Base-by-base conservation (phyloP, 1,140 invertebrate genomes). In the Drosophila kohkoa region DNA sequence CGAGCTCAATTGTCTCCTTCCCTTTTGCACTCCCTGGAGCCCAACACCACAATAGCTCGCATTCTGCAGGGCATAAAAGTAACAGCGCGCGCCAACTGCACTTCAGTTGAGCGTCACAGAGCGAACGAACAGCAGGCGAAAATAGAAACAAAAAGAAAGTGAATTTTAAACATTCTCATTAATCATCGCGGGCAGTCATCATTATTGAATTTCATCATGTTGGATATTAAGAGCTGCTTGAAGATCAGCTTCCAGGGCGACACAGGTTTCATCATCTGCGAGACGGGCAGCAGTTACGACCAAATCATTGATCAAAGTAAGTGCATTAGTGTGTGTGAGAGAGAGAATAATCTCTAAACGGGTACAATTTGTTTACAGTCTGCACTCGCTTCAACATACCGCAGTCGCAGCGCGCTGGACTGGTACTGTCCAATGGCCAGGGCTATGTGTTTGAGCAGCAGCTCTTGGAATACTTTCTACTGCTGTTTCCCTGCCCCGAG, bases 391-490 rank as follows among this genome's bases (percentile, higher is more conserved):
- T 92, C 16, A 65, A 49, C 10, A 80, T 92, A 20, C 68, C 76
- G 10, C 48, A 74, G 8, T 5, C 62, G 1, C 72, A 88, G 11
- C 68, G 72, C 5, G 35, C 43, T 5, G 82, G 74, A 8, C 60
- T 92, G 16, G 67, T 81, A 15, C 60, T 92, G 3, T 88, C 77
- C 59, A 89, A 92, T 45, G 86, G 81, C 7, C 59, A 80, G 13
- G 86, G 89, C 0, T 81, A 88, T 11, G 74, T 83, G 11, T 92
- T 92, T 5, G 86, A 90, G 5, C 71, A 75, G 8, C 74, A 88
- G 5, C 57, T 89, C 0, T 59, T 92, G 60, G 91, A 92, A 58
- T 91, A 90, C 41, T 92, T 92, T 51, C 64, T 92, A 2, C 52
- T 83, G 4, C 58, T 92, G 1, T 92, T 92, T 38, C 91, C 91